A percentile compares a stretch with the other conserved stretches of the same genome.
Conservation (phyloP, 2,888 invertebrate genomes). For the Drosophila histrio region DNA sequence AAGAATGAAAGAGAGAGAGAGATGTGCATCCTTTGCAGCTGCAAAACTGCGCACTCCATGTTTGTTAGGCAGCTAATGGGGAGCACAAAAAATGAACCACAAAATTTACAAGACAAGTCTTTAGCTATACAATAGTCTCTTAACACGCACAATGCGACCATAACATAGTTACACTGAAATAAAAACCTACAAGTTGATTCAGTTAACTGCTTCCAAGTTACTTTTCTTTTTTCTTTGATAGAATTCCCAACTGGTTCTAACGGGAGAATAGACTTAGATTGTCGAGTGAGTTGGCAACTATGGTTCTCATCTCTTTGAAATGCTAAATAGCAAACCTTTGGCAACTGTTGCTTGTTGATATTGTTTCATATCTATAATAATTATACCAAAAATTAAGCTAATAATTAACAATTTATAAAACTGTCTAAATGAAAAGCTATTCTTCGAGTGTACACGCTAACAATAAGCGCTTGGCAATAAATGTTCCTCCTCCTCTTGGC, state of each 20-base stretch:
- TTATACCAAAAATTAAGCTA: no score
- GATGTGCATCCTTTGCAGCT: slow-evolving; percentile 11
- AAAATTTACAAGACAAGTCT: not conserved
- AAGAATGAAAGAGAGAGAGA: not conserved
- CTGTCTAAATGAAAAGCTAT: no score
- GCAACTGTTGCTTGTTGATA: no score
- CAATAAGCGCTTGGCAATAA: not conserved
- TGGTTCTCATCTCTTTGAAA: no score
- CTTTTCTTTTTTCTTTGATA: no score
- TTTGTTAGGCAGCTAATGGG: not conserved
- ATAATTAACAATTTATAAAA: no score
- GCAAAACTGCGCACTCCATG: not conserved
- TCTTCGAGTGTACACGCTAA: not conserved
- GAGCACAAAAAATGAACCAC: not conserved
- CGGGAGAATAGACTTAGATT: no score
- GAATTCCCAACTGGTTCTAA: no score
- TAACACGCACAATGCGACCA: slow-evolving; percentile 7
- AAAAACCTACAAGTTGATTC: not conserved
- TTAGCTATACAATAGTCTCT: not conserved
- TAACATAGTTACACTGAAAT: not conserved
- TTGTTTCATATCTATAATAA: no score
- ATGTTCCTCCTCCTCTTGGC: slow-evolving; percentile 1
- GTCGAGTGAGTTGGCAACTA: no score
- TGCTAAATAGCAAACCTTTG: no score
- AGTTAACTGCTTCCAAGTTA: no score